Conservation (phyloP, 2,888 invertebrate species). For the Drosophila rellima region DNA sequence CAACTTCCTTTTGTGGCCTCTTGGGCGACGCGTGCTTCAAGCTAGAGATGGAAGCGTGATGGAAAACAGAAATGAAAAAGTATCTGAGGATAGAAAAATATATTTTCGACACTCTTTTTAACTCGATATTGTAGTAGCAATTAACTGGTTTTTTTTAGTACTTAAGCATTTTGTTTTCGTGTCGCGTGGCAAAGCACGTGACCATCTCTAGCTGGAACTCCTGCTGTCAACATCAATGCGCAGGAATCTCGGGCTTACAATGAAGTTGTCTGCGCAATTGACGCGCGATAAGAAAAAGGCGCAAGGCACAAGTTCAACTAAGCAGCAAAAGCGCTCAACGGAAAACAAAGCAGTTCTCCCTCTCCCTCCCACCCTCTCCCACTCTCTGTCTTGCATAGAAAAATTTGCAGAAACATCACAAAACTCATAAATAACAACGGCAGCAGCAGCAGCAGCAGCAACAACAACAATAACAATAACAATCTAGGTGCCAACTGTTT, state of each 20-base stretch:
- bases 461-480: constrained; percentile 18
- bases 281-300: constrained; percentile 65
- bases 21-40: constrained; percentile 64
- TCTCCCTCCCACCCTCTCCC: neutral
- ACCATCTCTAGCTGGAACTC: constrained; percentile 40
- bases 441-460: constrained; percentile 28
- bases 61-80: neutral
- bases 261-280: constrained; percentile 82
- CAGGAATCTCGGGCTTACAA: constrained; percentile 70
- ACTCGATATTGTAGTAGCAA: neutral
- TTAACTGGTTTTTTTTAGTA: no score
- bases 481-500: constrained; percentile 46
- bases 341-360: constrained; percentile 42
- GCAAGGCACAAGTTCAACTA: constrained; percentile 54
- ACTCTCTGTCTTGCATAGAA: constrained; percentile 67
- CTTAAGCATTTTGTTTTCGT: no score
- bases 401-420: constrained; percentile 83
- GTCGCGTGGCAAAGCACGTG: neutral
- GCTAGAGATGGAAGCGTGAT: constrained; percentile 21
- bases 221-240: constrained; percentile 81
- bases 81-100: no score
- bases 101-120: neutral
- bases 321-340: constrained; percentile 21
- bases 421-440: constrained; percentile 81
- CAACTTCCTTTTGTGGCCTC: constrained; percentile 60